Base-by-base conservation (phyloP, 2,888 invertebrate genomes). In the Callyntrura sp. region DNA sequence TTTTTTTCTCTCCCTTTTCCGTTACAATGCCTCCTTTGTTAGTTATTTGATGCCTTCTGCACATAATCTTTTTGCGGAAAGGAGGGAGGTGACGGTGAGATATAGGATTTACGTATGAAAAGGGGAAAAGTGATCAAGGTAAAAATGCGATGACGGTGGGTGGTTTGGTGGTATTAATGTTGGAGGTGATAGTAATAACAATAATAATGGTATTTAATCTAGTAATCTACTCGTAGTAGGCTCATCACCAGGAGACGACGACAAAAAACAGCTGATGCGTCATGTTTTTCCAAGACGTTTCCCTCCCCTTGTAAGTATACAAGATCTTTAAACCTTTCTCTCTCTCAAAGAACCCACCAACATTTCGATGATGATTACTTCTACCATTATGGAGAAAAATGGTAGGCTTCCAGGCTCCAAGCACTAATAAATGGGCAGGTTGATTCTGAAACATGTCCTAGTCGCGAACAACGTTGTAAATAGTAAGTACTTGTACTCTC, bases 241-340 rank as follows among this genome's bases (percentile, higher is more conserved):
- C 17, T 8, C 17, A 68, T 55, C 12, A 55, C 55, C 55, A 55
- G 4, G 1, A 81, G 2, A 25, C 25, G 43, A 35, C 9, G 6
- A 8, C 20, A 17, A 43, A 57, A 85, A 73, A 85, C 57, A 73
- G 84, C 84, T 85, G 84, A 73, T 57, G 73, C 35, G 70, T 85
- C 84, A 70, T 57, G 35, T 84, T 70, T 79, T 35, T 82, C 5
- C 9, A 43, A 12, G 11, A 62, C 5, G n/a, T 17, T 62, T 79
- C 17, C 14, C 28, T 8, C 5, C 25, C 62, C 62, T 62, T 62
- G 8, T 70, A 35, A 35, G 35, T 35, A 35, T 6, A 35, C 35
- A 35, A 35, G 35, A 35, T 35, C 35, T 35, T 35, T 35, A 35
- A 35, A 35, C 35, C 35, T 35, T 35, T 35, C 35, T 6, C n/a